Evolutionary conservation across 2,113 vertebrate genomes (phyloP), one percentile per base, ranked within the genome.

Genomic region (Taurulus bubalis): DNA sequence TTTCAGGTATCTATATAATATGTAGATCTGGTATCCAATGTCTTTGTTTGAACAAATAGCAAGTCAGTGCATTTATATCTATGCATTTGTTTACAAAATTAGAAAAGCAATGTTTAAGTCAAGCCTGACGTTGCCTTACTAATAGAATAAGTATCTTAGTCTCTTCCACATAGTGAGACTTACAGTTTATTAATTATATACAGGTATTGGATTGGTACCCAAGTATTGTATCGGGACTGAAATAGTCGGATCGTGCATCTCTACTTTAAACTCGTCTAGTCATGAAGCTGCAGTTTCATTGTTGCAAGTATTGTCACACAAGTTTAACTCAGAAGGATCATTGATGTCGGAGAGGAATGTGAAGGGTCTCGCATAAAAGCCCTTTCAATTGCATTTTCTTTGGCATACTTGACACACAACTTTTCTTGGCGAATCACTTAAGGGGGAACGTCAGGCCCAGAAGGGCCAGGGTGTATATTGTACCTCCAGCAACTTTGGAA

Each of bases 401-500:
- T 36, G 3, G 20, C 15, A 36, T 45, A 49, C 30, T 70, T 58
- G 18, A 49, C 26, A 66, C 32, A 8, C 28, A 75, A 14, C 4
- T 0, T 26, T 58, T 45, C 34, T 56, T 47, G 14, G 30, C 34
- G 24, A 38, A 28, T 71, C 60, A 38, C 53, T 66, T 70, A n/a
- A 76, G 28, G 76, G 67, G 55, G 40, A 51, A 56, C 20, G 63
- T 76, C 77, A 83, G 65, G 45, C 56, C n/a, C 47, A 20, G 73
- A 45, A 81, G 66, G 83, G 68, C 40, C 59, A 60, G 49, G 42
- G 30, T 70, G 78, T 79, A 71, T 74, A 83, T 84, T 72, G 40
- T 73, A 32, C 66, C 49, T 80, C 51, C 42, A 65, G 85, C 42
- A 59, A 77, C 76, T 85, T 77, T 69, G 80, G 62, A 85, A 79